Percentiles rank a stretch among this genome's conserved stretches.
phyloP scores from a whole-genome alignment of 1,140 invertebrate genomes.

The Drosophila watanabei region DNA sequence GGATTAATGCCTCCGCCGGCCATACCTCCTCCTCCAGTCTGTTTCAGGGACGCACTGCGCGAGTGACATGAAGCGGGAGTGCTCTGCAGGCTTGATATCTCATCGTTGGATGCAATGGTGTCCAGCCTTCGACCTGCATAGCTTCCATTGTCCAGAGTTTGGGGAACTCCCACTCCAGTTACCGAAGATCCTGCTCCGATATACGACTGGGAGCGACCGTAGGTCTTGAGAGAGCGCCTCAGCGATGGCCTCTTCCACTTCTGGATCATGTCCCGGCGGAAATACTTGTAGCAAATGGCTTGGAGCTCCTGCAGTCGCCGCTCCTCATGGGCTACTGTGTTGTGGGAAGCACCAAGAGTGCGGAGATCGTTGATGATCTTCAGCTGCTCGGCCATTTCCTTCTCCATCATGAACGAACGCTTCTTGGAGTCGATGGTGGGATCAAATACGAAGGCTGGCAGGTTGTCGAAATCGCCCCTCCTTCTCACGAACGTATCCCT shows the following conservation, averaged over 20 bases:
- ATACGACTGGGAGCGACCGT: slow-evolving; percentile 81
- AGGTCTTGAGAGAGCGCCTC: slow-evolving; percentile 74
- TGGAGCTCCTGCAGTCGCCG: slow-evolving; percentile 96
- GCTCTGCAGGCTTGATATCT: slow-evolving; percentile 88
- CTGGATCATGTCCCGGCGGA: slow-evolving; percentile 88
- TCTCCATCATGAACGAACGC: slow-evolving; percentile 96
- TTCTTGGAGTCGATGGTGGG: slow-evolving; percentile 94
- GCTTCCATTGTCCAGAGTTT: slow-evolving; percentile 67
- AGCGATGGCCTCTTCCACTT: slow-evolving; percentile 83
- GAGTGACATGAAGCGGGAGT: slow-evolving; percentile 90
- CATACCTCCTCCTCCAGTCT: slow-evolving; percentile 60
- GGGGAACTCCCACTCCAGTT: slow-evolving; percentile 27
- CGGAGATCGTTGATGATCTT: slow-evolving; percentile 97
- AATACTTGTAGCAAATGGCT: slow-evolving; percentile 95
- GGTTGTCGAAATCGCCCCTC: slow-evolving; percentile 88
- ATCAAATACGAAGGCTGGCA: slow-evolving; percentile 95
- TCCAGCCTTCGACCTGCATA: slow-evolving; percentile 72
- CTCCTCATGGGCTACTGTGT: slow-evolving; percentile 96
- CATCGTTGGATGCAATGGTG: slow-evolving; percentile 82
- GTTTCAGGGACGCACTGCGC: slow-evolving; percentile 90
- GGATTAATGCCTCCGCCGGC: slow-evolving; percentile 17
- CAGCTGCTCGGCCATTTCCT: slow-evolving; percentile 98
- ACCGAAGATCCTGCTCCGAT: slow-evolving; percentile 55
- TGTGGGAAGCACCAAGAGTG: slow-evolving; percentile 95
- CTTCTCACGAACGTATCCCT: slow-evolving; percentile 86